phyloP scores from a whole-genome alignment of 2,888 invertebrate species.

The Zygothrica quintamaculata region DNA sequence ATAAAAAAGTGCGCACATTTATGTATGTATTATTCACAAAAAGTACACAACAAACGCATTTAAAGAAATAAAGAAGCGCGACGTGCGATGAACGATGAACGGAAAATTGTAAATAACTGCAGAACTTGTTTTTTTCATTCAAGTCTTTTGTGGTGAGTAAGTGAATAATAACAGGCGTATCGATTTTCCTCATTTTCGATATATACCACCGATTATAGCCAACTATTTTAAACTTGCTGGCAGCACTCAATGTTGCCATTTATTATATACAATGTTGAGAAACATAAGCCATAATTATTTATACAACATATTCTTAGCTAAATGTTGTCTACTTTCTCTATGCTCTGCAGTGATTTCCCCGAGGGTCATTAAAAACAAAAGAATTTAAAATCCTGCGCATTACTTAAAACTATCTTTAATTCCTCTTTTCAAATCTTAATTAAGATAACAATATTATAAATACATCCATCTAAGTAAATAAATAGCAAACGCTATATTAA shows the following conservation, averaged over 20 bases:
- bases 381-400: no score
- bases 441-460: no score
- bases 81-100: slow-evolving; percentile 44
- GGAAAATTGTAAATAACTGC: slow-evolving; percentile 80
- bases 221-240: slow-evolving; percentile 14
- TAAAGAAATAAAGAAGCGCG: slow-evolving; percentile 48
- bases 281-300: slow-evolving; percentile 9
- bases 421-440: no score
- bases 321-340: no score
- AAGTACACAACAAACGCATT: slow-evolving; percentile 40
- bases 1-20: slow-evolving; percentile 13
- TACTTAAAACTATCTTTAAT: no score
- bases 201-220: slow-evolving; percentile 14
- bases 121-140: slow-evolving; percentile 69
- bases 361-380: no score
- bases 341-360: no score
- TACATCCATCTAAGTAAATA: no score
- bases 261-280: slow-evolving; percentile 3
- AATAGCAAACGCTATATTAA: no score
- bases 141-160: slow-evolving; percentile 66
- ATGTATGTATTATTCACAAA: slow-evolving; percentile 35
- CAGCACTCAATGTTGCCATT: slow-evolving; percentile 30
- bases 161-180: slow-evolving; percentile 44
- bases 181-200: slow-evolving; percentile 39
- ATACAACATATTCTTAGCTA: not conserved